Evolutionary conservation across 1,140 invertebrate species (phyloP).

Genomic region (Achatina immaculata): DNA sequence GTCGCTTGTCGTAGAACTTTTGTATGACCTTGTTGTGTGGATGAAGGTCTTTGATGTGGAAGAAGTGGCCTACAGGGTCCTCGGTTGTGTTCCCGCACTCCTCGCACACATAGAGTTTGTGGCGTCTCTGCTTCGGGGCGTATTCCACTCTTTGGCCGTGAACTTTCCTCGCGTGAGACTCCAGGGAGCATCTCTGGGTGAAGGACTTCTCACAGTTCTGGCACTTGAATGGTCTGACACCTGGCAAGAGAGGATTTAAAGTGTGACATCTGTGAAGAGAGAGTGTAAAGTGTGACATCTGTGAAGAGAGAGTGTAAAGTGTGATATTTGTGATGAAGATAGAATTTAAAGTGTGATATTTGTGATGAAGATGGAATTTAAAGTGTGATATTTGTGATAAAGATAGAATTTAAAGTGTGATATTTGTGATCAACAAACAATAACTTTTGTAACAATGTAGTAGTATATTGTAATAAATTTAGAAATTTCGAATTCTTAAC

Average conservation of each 20-base stretch:
- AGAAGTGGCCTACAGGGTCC: slow-evolving; percentile 94
- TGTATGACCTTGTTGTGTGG: slow-evolving; percentile 94
- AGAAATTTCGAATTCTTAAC: no score
- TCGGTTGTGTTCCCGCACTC: slow-evolving; percentile 98
- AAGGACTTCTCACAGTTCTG: slow-evolving; percentile 97
- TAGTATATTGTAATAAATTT: no score
- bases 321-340: no score
- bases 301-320: no score
- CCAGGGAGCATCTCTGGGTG: slow-evolving; percentile 98
- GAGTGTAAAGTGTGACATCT: no score
- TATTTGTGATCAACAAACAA: no score
- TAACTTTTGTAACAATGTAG: no score
- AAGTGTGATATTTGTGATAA: no score
- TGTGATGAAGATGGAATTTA: no score
- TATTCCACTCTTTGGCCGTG: slow-evolving; percentile 97
- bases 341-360: no score
- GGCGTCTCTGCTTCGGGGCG: slow-evolving; percentile 96
- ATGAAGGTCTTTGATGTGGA: slow-evolving; percentile 95
- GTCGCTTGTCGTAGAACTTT: slow-evolving; percentile 97
- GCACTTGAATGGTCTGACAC: slow-evolving; percentile 98
- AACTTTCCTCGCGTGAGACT: slow-evolving; percentile 98
- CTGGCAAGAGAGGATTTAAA: slow-evolving; percentile 74
- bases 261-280: no score
- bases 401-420: no score
- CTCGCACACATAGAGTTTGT: slow-evolving; percentile 98